Base-by-base conservation (phyloP, 2,888 invertebrate species). In the Liodrosophila aerea region DNA sequence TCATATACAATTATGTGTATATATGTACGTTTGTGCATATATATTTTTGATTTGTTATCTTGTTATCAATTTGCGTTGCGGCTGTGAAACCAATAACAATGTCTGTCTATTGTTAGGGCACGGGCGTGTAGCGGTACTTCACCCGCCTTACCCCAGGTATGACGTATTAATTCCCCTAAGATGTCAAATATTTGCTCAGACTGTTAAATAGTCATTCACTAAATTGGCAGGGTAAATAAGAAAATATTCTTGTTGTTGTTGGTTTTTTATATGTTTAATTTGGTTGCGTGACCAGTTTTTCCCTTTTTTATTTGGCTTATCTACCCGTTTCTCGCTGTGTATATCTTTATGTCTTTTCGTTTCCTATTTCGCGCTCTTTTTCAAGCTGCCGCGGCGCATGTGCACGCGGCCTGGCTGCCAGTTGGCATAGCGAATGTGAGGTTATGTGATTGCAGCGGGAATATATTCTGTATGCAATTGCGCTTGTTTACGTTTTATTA, bases 401-500 rank as follows among this genome's bases (percentile, higher is more conserved):
- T 65, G 71, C 51, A 49, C 44, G 29, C 57, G n/a, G n/a, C n/a
- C n/a, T n/a, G 62, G 44, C 7, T 4, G n/a, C 5, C 36, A 67
- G 60, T 67, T 41, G 50, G 27, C 46, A 49, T 61, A 5, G 7
- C 27, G 0, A 51, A 39, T 13, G 11, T 69, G 16, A 57, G 69
- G 69, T 69, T 69, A 69, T n/a, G n/a, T n/a, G 13, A 37, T 44
- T 31, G 27, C 15, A 36, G 18, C 49, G 7, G 18, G 9, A 22
- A 16, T 43, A 52, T 37, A 34, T 13, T 30, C 18, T 56, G 34
- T 18, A 41, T 27, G 5, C 11, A 3, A 34, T 22, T 57, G 54
- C 73, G 64, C 68, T 66, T 82, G 78, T 76, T 78, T 78, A 76
- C 81, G 50, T 74, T 63, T 41, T 49, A 64, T 69, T 72, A 76